phyloP scores from a whole-genome alignment of 2,113 vertebrate genomes.

The Oryzias woworae region DNA sequence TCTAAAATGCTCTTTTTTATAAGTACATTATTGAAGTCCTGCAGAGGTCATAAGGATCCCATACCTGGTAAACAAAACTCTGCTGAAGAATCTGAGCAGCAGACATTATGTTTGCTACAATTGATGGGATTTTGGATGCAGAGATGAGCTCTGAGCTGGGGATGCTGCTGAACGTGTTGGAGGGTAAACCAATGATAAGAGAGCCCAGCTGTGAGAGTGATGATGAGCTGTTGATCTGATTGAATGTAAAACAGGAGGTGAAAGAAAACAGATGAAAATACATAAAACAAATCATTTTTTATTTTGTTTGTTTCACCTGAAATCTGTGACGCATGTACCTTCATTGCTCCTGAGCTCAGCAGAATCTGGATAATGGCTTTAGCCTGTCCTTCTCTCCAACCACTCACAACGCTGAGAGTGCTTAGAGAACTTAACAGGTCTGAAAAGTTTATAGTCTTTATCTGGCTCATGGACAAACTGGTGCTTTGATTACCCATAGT shows the following conservation, averaged over 20 bases:
- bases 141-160: constrained; percentile 19
- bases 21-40: no score
- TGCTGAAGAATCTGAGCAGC: constrained; percentile 48
- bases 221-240: constrained; percentile 38
- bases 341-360: constrained; percentile 31
- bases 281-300: not conserved
- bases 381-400: constrained; percentile 71
- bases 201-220: constrained; percentile 58
- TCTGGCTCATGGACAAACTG: constrained; percentile 57
- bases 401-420: constrained; percentile 36
- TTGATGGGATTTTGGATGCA: constrained; percentile 17
- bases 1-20: no score
- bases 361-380: constrained; percentile 51
- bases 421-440: constrained; percentile 16
- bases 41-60: not conserved
- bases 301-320: not conserved
- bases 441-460: constrained; percentile 6
- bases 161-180: constrained; percentile 24
- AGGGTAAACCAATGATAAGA: constrained; percentile 61
- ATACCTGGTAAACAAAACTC: constrained; percentile 69
- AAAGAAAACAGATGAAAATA: not conserved
- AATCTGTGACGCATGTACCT: constrained; percentile 50
- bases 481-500: constrained; percentile 53
- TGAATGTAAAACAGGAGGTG: not conserved
- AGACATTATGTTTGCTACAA: constrained; percentile 43